Conservation (phyloP, 64 coral and sea anemone species). For the Dendronephthya gigantea region DNA sequence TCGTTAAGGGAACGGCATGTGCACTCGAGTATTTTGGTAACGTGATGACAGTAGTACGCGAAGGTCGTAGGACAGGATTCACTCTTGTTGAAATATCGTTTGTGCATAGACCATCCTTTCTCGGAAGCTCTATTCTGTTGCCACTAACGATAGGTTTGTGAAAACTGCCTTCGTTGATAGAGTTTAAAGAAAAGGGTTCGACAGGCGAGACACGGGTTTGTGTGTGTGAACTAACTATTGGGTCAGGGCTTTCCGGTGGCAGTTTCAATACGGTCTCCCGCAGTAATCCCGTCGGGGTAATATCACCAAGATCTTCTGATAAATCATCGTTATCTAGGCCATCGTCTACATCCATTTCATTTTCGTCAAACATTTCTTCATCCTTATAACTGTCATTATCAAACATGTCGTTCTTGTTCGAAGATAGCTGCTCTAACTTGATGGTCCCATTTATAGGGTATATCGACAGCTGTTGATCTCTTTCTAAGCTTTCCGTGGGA, state of each 20-base stretch:
- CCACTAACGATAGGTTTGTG: not conserved
- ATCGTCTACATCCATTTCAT: not conserved
- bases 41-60: not conserved
- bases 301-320: slow-evolving; percentile 12
- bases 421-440: not conserved
- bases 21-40: not conserved
- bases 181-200: not conserved
- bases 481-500: not conserved
- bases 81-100: not conserved
- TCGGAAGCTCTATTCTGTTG: not conserved
- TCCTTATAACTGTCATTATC: not conserved
- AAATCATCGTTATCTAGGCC: slow-evolving; percentile 7
- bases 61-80: not conserved
- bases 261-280: not conserved
- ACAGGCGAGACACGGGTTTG: not conserved
- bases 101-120: not conserved
- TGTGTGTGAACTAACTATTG: not conserved
- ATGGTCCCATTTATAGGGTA: not conserved
- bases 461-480: not conserved
- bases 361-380: not conserved
- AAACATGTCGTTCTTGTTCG: slow-evolving; percentile 5
- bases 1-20: not conserved
- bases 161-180: not conserved
- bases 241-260: not conserved
- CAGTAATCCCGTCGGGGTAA: not conserved